These are phyloP conservation scores for Drosophila paranaensis DNA, from an alignment of 2,888 invertebrate species.

Conservation along the genomic window DNA sequence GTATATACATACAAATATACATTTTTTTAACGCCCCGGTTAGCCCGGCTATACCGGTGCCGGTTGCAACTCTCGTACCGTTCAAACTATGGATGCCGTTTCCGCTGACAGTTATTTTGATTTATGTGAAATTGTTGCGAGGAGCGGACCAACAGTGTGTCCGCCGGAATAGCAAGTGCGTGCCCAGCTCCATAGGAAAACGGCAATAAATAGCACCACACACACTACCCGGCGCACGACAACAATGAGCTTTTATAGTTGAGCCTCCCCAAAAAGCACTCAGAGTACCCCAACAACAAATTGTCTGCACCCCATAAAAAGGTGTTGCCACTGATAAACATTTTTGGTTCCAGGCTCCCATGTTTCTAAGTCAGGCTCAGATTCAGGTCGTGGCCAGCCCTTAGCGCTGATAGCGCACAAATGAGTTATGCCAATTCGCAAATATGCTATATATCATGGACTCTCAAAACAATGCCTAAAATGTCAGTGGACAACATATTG, in stretches of 20 bases:
- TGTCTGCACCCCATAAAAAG: slow-evolving; percentile 57
- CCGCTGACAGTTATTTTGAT: slow-evolving; percentile 81
- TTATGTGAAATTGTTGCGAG: slow-evolving; percentile 68
- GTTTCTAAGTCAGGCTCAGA: neutral
- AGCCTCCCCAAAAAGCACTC: slow-evolving; percentile 73
- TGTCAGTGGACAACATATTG: slow-evolving; percentile 34
- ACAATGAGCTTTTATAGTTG: slow-evolving; percentile 63
- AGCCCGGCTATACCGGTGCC: slow-evolving; percentile 10
- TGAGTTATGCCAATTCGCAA: slow-evolving; percentile 45
- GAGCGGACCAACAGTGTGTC: slow-evolving; percentile 13
- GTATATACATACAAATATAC: neutral
- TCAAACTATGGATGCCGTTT: slow-evolving; percentile 78
- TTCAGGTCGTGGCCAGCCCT: slow-evolving; percentile 32
- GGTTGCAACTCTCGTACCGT: slow-evolving; percentile 40
- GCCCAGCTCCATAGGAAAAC: slow-evolving; percentile 59
- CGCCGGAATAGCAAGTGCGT: slow-evolving; percentile 55
- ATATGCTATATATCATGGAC: slow-evolving; percentile 9
- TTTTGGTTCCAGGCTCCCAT: neutral
- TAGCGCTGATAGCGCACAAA: slow-evolving; percentile 38
- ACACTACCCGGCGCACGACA: slow-evolving; percentile 33
- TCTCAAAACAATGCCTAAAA: slow-evolving; percentile 16
- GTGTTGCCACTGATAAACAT: slow-evolving; percentile 65
- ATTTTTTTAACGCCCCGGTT: slow-evolving; percentile 20
- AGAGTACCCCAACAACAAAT: slow-evolving; percentile 64
- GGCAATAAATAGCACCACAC: slow-evolving; percentile 66